Evolutionary conservation across 1,140 invertebrate genomes (phyloP).

Genomic region (Belonocnema kinseyi): DNA sequence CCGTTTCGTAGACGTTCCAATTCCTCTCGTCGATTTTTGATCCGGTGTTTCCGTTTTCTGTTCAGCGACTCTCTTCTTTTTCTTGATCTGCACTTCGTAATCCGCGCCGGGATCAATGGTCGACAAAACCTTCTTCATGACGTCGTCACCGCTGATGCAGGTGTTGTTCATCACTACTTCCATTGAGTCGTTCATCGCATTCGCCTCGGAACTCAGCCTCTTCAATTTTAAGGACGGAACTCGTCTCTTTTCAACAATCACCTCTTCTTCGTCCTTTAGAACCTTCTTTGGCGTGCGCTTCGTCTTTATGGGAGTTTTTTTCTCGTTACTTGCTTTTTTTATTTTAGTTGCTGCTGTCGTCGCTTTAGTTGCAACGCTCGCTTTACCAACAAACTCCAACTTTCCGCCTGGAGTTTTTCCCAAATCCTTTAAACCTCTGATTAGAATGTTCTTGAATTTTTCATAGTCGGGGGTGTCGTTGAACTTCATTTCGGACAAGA

Average conservation of each 20-base stretch:
- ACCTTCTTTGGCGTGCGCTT: constrained; percentile 44
- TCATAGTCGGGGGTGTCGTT: constrained; percentile 67
- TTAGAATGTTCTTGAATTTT: constrained; percentile 65
- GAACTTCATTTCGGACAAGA: constrained; percentile 61
- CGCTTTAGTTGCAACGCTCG: constrained; percentile 14
- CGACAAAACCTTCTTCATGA: constrained; percentile 58
- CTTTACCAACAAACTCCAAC: constrained; percentile 60
- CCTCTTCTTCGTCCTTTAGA: constrained; percentile 45
- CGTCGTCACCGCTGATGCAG: constrained; percentile 60
- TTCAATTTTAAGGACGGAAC: constrained; percentile 10
- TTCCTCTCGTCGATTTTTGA: background rate
- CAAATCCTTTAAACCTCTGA: constrained; percentile 63
- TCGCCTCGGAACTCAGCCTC: constrained; percentile 16
- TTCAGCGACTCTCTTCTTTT: constrained; percentile 47
- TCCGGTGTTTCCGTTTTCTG: background rate
- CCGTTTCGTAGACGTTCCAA: constrained; percentile 24
- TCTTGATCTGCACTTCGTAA: constrained; percentile 70
- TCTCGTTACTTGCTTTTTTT: constrained; percentile 1
- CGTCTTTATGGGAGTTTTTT: constrained; percentile 2
- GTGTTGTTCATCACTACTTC: constrained; percentile 65
- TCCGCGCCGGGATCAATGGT: constrained; percentile 66
- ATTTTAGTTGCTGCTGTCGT: constrained; percentile 26
- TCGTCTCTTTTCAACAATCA: constrained; percentile 28
- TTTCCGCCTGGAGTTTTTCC: constrained; percentile 61
- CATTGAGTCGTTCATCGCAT: constrained; percentile 60